Percentiles rank a stretch among this genome's conserved stretches.
Evolutionary conservation across 1,140 invertebrate genomes (phyloP).

Genomic region (Sitophilus oryzae): DNA sequence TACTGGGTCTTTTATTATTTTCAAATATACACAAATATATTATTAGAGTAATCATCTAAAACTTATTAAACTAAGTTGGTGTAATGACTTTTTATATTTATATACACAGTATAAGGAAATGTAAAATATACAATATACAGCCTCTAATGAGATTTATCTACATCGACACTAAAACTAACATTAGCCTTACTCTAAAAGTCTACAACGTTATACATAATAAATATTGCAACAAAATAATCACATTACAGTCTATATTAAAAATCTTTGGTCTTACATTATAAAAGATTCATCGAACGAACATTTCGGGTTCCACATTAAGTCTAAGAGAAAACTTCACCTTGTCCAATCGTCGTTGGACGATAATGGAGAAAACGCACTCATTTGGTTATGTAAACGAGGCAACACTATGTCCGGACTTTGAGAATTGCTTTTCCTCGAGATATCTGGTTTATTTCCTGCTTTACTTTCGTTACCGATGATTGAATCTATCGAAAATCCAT

Average conservation of each 20-base stretch:
- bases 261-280: slow-evolving; percentile 31
- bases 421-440: slow-evolving; percentile 23
- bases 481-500: slow-evolving; percentile 42
- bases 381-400: slow-evolving; percentile 35
- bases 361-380: slow-evolving; percentile 41
- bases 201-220: slow-evolving; percentile 22
- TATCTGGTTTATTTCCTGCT: slow-evolving; percentile 20
- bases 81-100: slow-evolving; percentile 9
- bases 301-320: neutral
- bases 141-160: slow-evolving; percentile 16
- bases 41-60: slow-evolving; percentile 10
- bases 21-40: slow-evolving; percentile 9
- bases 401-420: slow-evolving; percentile 30
- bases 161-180: slow-evolving; percentile 2
- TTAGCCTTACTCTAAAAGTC: slow-evolving; percentile 11
- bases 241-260: slow-evolving; percentile 30
- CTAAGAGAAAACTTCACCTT: slow-evolving; percentile 35
- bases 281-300: slow-evolving; percentile 1
- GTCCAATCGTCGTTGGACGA: slow-evolving; percentile 40
- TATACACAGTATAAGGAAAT: slow-evolving; percentile 33
- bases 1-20: slow-evolving; percentile 2
- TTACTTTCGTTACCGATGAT: slow-evolving; percentile 38
- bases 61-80: slow-evolving; percentile 33
- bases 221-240: slow-evolving; percentile 37
- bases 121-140: slow-evolving; percentile 1